Conservation (phyloP, 2,888 invertebrate species). For the Muscina levida region DNA sequence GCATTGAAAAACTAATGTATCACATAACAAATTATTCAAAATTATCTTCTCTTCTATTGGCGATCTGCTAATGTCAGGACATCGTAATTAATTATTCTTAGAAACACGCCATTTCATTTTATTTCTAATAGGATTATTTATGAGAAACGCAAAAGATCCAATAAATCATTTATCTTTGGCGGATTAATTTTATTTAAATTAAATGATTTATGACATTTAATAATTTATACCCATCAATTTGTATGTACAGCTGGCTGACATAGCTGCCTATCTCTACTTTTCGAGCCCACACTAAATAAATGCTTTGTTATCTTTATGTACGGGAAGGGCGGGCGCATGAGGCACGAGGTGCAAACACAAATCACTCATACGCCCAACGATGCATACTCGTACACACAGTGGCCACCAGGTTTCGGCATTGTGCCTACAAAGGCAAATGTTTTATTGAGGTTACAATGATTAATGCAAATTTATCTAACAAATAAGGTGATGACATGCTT, state of each 20-base stretch:
- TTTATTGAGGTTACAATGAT: not conserved
- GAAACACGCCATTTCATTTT: not conserved
- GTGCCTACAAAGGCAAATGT: too few relatives aligned
- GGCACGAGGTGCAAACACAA: not conserved
- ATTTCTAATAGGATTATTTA: not conserved
- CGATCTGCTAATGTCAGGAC: too few relatives aligned
- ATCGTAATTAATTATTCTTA: too few relatives aligned
- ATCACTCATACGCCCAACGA: constrained; percentile 4
- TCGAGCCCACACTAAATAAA: not conserved
- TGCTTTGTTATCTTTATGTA: not conserved
- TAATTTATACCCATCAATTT: constrained; percentile 3
- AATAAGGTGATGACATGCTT: constrained; percentile 12
- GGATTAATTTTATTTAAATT: constrained; percentile 40
- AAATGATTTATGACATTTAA: constrained; percentile 41
- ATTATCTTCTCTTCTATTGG: too few relatives aligned
- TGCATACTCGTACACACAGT: too few relatives aligned
- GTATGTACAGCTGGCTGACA: too few relatives aligned
- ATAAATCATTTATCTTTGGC: constrained; percentile 6
- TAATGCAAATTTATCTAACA: not conserved
- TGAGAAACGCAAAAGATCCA: not conserved
- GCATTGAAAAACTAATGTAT: too few relatives aligned
- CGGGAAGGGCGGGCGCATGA: constrained; percentile 17
- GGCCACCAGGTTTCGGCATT: too few relatives aligned
- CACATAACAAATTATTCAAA: too few relatives aligned
- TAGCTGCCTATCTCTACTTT: too few relatives aligned